Evolutionary conservation across 2,797 vertebrate species (phyloP), one percentile per base, ranked within the genome.

Genomic region (Arremon aurantiirostris): DNA sequence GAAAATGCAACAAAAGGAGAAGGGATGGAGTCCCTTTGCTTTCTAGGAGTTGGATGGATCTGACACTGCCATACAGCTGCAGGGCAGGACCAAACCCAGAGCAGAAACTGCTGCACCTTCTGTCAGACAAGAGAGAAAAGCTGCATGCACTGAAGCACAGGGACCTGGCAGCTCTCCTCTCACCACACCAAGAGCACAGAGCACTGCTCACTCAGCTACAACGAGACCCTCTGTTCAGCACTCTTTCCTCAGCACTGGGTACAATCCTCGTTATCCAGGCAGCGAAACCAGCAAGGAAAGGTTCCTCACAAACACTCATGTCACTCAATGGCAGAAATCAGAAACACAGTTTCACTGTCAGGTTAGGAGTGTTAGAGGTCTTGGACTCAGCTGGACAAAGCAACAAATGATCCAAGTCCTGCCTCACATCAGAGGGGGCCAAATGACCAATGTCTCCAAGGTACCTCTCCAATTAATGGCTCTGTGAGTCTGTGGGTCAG

Each of bases 341-440:
- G 28, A 79, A 76, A 18, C 17, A 63, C 27, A 37, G 3, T 34
- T 82, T 85, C 71, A 59, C 70, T 1, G 1, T 19, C 34, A 68
- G 70, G 12, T 61, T 21, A 41, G 37, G 0, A 44, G 28, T 23
- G 39, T 61, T 13, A 28, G 17, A 72, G 55, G 39, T 32, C 76
- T 66, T 20, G 3, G 60, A 6, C 47, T 26, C 32, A 20, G 44
- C 28, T 44, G 68, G 55, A 27, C 37, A 65, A 75, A 68, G 70
- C 37, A 41, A 24, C 2, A 11, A 46, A 9, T 5, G 14, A 53
- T 35, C 37, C 19, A 11, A 11, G 34, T 10, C 46, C 72, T 49
- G 61, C 32, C 46, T 47, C 83, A n/a, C 0, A 0, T 0, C 1
- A 0, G 47, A 68, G 32, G 37, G 10, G 44, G 41, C 20, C 49